Conservation (phyloP, 2,113 vertebrate genomes). For the Tragelaphus scriptus region DNA sequence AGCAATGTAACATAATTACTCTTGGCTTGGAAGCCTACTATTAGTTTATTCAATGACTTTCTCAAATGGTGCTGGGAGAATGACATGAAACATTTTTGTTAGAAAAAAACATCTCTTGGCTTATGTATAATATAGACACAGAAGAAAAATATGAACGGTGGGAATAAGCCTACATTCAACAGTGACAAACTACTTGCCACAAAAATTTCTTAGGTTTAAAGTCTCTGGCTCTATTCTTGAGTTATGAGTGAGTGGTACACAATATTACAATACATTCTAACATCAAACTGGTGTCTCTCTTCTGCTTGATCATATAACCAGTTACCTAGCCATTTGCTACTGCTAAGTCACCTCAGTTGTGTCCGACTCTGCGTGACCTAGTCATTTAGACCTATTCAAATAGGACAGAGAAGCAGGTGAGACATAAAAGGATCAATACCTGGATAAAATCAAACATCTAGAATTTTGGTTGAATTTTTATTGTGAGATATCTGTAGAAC, state of each 20-base stretch:
- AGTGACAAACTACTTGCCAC: slow-evolving; percentile 10
- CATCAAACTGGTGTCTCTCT: neutral
- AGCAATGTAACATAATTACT: slow-evolving; percentile 35
- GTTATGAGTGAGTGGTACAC: neutral
- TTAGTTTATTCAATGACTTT: slow-evolving; percentile 40
- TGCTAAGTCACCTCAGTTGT: no score
- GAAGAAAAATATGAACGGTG: neutral
- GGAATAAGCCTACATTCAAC: neutral
- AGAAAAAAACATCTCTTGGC: slow-evolving; percentile 12
- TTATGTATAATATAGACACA: slow-evolving; percentile 9
- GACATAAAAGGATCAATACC: neutral
- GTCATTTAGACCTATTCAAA: neutral
- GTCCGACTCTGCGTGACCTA: no score
- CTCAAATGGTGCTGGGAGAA: neutral
- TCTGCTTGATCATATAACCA: neutral
- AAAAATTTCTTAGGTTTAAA: neutral
- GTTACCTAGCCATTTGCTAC: neutral
- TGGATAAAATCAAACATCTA: neutral
- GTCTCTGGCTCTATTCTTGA: neutral
- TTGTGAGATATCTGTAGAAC: neutral
- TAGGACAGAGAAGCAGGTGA: neutral
- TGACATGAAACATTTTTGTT: neutral
- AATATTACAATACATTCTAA: neutral
- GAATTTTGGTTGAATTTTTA: neutral
- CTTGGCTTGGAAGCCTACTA: slow-evolving; percentile 28